A percentile compares a stretch with the other conserved stretches of the same genome.
Evolutionary conservation across 2,888 invertebrate species (phyloP).

Genomic region (Adelognathus sp.): DNA sequence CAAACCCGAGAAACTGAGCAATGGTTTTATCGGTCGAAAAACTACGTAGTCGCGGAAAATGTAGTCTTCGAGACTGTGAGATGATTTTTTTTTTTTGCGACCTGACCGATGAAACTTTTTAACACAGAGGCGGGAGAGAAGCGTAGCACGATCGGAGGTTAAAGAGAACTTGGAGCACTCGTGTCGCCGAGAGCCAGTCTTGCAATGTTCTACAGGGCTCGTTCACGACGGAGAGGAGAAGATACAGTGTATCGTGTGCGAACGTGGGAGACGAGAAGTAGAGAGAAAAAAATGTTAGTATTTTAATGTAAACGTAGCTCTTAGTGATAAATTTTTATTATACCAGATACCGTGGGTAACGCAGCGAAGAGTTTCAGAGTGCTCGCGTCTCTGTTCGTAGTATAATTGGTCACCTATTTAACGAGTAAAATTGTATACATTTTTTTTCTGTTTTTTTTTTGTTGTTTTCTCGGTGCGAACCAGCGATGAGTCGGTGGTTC

Average conservation of each 20-base stretch:
- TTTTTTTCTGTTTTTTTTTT: constrained; percentile 24
- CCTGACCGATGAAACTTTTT: not conserved
- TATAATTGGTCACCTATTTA: constrained; percentile 31
- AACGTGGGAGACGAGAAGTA: constrained; percentile 2
- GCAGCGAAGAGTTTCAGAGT: constrained; percentile 22
- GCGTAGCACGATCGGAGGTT: not conserved
- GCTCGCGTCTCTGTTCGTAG: constrained; percentile 30
- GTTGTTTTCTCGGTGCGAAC: constrained; percentile 27
- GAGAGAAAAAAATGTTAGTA: constrained; percentile 54
- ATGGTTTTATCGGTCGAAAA: constrained; percentile 77
- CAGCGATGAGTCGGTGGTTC: constrained; percentile 31
- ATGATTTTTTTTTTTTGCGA: not conserved
- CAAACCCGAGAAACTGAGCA: constrained; percentile 74
- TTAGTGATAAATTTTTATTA: constrained; percentile 47
- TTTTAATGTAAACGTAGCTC: constrained; percentile 53
- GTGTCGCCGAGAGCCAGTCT: constrained; percentile 42
- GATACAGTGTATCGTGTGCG: not conserved
- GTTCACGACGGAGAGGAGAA: constrained; percentile 32
- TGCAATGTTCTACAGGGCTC: constrained; percentile 46
- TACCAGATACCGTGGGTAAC: constrained; percentile 37
- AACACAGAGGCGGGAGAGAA: not conserved
- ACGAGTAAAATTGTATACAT: too few species aligned
- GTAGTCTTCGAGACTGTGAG: constrained; percentile 9
- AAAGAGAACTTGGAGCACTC: constrained; percentile 15
- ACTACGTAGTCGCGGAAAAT: constrained; percentile 77